Base-by-base conservation (phyloP, 2,797 vertebrate genomes). In the Anniella stebbinsi region DNA sequence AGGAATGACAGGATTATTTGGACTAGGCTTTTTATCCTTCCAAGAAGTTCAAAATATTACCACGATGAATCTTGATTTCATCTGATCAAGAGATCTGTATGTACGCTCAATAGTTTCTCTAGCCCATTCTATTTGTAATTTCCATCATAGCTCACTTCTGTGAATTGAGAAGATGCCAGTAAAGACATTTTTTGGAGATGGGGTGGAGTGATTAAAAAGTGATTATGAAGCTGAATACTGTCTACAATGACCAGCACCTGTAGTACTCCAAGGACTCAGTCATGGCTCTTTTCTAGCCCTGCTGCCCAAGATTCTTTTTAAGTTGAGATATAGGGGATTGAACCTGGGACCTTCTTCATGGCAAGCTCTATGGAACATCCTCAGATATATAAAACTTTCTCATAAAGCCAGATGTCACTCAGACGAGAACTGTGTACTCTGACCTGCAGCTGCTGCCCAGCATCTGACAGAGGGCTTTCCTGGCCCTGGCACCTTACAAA, bases 11-110 rank as follows among this genome's bases (percentile, higher is more conserved):
- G 0, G 0, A 25, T 23, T 17, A 54, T 86, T 57, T 86, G 21
- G n/a, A 25, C 33, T 38, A 38, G 25, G 5, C 88, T 48, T 57
- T 57, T 23, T 2, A 85, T 0, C 0, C 11, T 67, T 63, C 51
- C 88, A 18, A 60, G 86, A 90, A 86, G 86, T 13, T 15, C 54
- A 36, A 85, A 93, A 80, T 4, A 88, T 84, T 21, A 57, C 25
- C 72, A 48, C 4, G 23, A 86, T 30, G 13, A 38, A 86, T 86
- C 10, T 54, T 38, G 18, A 57, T 23, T 73, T 73, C 38, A 30
- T 7, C 38, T 30, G 12, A 66, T 66, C n/a, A 63, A 66, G 36
- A 28, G 25, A 83, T 30, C 21, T 69, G 8, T 51, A 33, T 51
- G 6, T 48, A 18, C 1, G n/a, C 18, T 2, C 33, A 54, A 69